Evolutionary conservation across 1,140 invertebrate genomes (phyloP).

Genomic region (Micrasema longulum): DNA sequence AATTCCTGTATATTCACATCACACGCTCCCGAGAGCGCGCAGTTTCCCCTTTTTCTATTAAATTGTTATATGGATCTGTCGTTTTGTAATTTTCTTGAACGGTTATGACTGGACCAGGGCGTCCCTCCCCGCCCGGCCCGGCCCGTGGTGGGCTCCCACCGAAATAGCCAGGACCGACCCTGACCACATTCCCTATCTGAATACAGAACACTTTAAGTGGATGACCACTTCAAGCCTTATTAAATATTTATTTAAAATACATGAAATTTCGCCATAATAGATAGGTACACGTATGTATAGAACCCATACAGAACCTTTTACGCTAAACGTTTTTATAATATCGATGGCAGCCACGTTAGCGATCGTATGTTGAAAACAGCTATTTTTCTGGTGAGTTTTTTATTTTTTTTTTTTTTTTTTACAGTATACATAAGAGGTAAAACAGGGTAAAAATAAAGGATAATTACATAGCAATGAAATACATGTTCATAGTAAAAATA

Average conservation of each 20-base stretch:
- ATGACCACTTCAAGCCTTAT: conserved; percentile 32
- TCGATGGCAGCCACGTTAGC: too few species aligned
- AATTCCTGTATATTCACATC: background rate
- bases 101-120: conserved; percentile 51
- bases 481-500: too few species aligned
- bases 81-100: conserved; percentile 55
- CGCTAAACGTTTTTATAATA: too few species aligned
- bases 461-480: too few species aligned
- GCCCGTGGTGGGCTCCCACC: conserved; percentile 7
- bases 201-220: conserved; percentile 23
- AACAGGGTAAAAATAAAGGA: too few species aligned
- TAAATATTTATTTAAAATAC: conserved; percentile 27
- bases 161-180: background rate
- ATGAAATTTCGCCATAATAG: background rate
- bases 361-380: too few species aligned
- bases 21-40: conserved; percentile 15
- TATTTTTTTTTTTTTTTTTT: too few species aligned
- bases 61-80: conserved; percentile 55
- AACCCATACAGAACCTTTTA: too few species aligned
- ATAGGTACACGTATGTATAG: too few species aligned
- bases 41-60: conserved; percentile 52
- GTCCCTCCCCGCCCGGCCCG: background rate
- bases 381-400: too few species aligned
- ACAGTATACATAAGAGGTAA: too few species aligned
- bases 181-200: conserved; percentile 27